Evolutionary conservation across 1,140 invertebrate species (phyloP).

Genomic region (Calephelis nemesis): DNA sequence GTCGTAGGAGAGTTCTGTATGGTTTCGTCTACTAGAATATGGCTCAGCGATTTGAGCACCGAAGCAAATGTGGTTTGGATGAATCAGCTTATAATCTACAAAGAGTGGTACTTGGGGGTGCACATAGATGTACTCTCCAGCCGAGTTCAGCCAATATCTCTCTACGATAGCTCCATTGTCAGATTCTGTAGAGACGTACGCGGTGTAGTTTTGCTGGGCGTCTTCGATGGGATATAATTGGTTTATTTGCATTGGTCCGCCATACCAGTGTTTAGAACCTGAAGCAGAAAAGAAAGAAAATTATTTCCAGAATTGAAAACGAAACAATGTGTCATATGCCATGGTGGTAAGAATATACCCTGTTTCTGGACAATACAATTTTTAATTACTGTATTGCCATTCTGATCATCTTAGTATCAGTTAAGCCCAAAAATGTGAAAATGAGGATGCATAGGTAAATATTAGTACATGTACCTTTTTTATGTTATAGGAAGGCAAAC

Average conservation of each 20-base stretch:
- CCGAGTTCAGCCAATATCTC: conserved; percentile 88
- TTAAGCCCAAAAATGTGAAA: no score
- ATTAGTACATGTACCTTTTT: no score
- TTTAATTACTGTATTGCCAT: no score
- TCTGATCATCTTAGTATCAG: no score
- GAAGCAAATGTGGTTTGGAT: conserved; percentile 81
- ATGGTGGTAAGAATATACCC: no score
- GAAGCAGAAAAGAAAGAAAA: no score
- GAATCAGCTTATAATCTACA: conserved; percentile 83
- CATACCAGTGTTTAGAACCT: conserved; percentile 81
- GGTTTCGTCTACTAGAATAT: conserved; percentile 65
- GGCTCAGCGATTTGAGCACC: conserved; percentile 81
- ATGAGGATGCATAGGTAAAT: no score
- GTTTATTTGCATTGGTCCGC: conserved; percentile 80
- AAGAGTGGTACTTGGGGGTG: conserved; percentile 84
- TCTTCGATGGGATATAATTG: conserved; percentile 84
- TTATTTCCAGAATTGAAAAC: no score
- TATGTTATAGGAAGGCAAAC: no score
- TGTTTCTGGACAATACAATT: no score
- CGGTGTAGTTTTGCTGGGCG: conserved; percentile 79
- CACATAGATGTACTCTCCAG: conserved; percentile 84
- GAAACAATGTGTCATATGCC: no score
- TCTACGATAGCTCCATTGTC: conserved; percentile 85
- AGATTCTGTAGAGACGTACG: conserved; percentile 81
- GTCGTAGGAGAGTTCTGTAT: conserved; percentile 81